A percentile compares a stretch with the other conserved stretches of the same genome.
Evolutionary conservation across 2,888 invertebrate species (phyloP).

Genomic region (Rhogogaster chlorosoma): DNA sequence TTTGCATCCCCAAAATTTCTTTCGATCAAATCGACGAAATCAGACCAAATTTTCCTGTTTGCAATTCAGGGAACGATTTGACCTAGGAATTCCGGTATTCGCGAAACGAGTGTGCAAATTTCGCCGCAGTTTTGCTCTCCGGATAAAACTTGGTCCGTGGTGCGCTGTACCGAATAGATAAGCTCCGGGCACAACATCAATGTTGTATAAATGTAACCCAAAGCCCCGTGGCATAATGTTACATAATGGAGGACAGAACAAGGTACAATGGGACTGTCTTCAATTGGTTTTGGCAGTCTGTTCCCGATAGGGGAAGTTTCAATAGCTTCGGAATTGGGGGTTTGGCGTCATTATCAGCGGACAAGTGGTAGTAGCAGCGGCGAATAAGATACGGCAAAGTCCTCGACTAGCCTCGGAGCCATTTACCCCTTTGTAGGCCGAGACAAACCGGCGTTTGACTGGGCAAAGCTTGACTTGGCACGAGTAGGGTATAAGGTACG

Average conservation of each 20-base stretch:
- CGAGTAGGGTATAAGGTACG: not conserved
- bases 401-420: conserved; percentile 16
- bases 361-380: not conserved
- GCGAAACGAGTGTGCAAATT: not conserved
- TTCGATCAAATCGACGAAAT: no score
- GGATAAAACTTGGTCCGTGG: not conserved
- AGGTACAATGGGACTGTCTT: not conserved
- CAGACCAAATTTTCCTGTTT: no score
- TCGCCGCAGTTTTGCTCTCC: not conserved
- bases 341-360: conserved; percentile 26
- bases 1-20: no score
- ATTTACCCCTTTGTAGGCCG: conserved; percentile 10
- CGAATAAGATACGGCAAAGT: conserved; percentile 36
- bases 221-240: not conserved
- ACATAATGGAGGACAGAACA: conserved; percentile 5
- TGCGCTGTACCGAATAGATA: conserved; percentile 19
- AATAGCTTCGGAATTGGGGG: conserved; percentile 17
- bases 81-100: not conserved
- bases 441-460: conserved; percentile 41
- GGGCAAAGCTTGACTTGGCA: conserved; percentile 30
- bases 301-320: conserved; percentile 12
- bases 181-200: not conserved
- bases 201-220: not conserved
- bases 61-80: not conserved
- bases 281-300: conserved; percentile 31